These are phyloP conservation scores for Adelognathus sp. DNA, from an alignment of 2,888 invertebrate species.

Conservation along the genomic window DNA sequence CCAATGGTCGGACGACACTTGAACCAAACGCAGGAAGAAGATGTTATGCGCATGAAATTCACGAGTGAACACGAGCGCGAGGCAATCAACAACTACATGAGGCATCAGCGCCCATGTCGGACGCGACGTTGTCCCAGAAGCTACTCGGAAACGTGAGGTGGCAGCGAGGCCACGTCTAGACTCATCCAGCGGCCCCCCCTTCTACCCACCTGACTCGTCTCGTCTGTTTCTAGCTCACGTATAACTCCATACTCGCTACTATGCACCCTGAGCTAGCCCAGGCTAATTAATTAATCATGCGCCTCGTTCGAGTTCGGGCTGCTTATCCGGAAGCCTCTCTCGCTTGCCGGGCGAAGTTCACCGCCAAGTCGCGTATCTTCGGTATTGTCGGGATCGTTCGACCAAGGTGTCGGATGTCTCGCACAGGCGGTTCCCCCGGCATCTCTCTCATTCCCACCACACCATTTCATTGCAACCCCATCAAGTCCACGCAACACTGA, in stretches of 20 bases:
- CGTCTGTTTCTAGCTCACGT: slow-evolving; percentile 29
- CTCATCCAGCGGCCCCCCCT: slow-evolving; percentile 10
- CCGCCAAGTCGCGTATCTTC: slow-evolving; percentile 80
- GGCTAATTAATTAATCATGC: slow-evolving; percentile 81
- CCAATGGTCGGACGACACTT: not conserved
- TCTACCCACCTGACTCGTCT: slow-evolving; percentile 32
- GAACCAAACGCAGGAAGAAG: not conserved
- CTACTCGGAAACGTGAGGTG: slow-evolving; percentile 16
- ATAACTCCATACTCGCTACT: slow-evolving; percentile 32
- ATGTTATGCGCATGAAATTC: not conserved
- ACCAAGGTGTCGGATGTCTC: slow-evolving; percentile 80
- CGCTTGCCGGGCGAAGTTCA: slow-evolving; percentile 76
- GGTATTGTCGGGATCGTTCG: slow-evolving; percentile 77
- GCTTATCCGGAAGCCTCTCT: slow-evolving; percentile 57
- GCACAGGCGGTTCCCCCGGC: slow-evolving; percentile 73
- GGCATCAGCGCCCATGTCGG: slow-evolving; percentile 10
- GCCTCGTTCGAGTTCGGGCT: slow-evolving; percentile 66
- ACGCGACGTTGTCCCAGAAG: slow-evolving; percentile 13
- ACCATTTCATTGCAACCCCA: slow-evolving; percentile 26
- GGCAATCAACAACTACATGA: slow-evolving; percentile 3
- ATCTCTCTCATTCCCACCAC: slow-evolving; percentile 45
- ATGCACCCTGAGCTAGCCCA: slow-evolving; percentile 74
- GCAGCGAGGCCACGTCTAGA: slow-evolving; percentile 38
- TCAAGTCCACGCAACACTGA: slow-evolving; percentile 54
- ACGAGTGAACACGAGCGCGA: not conserved